Base-by-base conservation (phyloP, 2,888 invertebrate genomes). In the Mythimna vitellina region DNA sequence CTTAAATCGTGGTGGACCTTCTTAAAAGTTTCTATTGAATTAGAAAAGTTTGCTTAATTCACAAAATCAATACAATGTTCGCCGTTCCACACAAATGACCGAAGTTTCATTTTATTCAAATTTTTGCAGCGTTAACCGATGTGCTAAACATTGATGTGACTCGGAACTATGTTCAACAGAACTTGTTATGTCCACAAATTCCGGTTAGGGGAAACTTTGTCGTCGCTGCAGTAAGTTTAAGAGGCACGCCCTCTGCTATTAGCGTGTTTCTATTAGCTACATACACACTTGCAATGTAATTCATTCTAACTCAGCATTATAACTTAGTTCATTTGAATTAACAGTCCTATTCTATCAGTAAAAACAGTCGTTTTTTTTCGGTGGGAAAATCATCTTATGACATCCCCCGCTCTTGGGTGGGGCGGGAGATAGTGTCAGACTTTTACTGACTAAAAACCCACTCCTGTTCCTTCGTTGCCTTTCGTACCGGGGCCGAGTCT, bases 131-230 rank as follows among this genome's bases (percentile, higher is more conserved):
- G 35, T 60, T 69, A 64, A 72, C 57, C 57, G 65, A 54, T 57
- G 60, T 46, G 42, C 20, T 53, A 29, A 72, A 63, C 56, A 60
- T 60, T 60, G 57, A 61, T 63, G 63, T 63, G 54, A 56, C 42
- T 58, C 8, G 29, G 53, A 81, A 78, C 75, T 69, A 61, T 76
- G 66, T 46, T 38, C 53, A 25, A 71, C 42, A 17, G 65, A 75
- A 80, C 64, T 82, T 78, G 79, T 78, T 49, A 46, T 80, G 69
- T 64, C 57, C 68, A 73, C 67, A 68, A 81, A 76, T 82, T 73
- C 66, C 60, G 68, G 70, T 73, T 66, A 62, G 57, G n/a, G 54
- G 22, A 53, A 80, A 82, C 82, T 80, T 82, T 46, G 73, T 73
- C 69, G 66, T 78, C 35, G 35, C 42, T 54, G 22, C 25, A 38